Evolutionary conservation across 2,797 vertebrate species (phyloP).

Genomic region (Mormyrops boulengeri): DNA sequence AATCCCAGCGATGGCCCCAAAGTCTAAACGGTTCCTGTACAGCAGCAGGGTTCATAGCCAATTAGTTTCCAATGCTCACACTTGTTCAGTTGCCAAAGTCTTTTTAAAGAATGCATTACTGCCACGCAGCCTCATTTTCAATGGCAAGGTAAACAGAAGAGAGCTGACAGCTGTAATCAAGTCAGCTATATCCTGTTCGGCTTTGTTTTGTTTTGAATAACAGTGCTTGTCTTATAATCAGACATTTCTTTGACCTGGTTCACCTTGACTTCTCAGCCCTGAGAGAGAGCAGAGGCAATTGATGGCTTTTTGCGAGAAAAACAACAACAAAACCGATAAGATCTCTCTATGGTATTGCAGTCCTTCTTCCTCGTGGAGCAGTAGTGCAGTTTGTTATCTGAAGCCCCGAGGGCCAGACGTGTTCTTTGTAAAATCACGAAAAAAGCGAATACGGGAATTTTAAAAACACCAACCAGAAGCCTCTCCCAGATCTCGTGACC

Average conservation of each 20-base stretch:
- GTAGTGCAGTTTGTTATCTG: constrained; percentile 4
- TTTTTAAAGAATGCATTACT: constrained; percentile 22
- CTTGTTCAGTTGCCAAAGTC: constrained; percentile 24
- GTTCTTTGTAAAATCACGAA: background rate
- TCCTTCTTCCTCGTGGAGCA: background rate
- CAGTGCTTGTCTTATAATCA: constrained; percentile 14
- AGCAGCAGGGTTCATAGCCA: constrained; percentile 31
- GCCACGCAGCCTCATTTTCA: constrained; percentile 19
- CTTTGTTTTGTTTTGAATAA: constrained; percentile 19
- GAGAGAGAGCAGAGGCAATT: background rate
- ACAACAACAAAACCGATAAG: constrained; percentile 8
- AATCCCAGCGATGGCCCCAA: background rate
- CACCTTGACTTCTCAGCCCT: constrained; percentile 14
- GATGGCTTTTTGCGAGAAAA: constrained; percentile 6
- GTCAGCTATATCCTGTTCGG: background rate
- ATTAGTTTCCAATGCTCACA: constrained; percentile 35
- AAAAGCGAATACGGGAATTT: background rate
- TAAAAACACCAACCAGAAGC: background rate
- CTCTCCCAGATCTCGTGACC: background rate
- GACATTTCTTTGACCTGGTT: constrained; percentile 17
- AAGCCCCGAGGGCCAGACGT: background rate
- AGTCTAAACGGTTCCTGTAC: background rate
- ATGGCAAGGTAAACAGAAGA: constrained; percentile 10
- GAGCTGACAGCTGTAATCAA: constrained; percentile 18
- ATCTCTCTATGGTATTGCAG: constrained; percentile 10